phyloP scores from a whole-genome alignment of 2,888 invertebrate species.

The Stenodema calcarata region DNA sequence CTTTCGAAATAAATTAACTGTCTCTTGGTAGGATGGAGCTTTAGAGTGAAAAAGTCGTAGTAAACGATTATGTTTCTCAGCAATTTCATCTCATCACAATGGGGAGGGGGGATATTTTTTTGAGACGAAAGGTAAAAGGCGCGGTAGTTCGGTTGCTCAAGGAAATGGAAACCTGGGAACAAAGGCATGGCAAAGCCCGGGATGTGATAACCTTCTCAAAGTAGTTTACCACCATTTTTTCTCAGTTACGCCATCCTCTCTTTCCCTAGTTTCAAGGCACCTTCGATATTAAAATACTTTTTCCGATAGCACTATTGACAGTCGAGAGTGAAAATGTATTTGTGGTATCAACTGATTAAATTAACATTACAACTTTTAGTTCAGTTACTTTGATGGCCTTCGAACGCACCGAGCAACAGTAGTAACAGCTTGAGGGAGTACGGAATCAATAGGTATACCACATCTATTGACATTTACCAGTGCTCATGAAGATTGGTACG shows the following conservation, averaged over 20 bases:
- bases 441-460: too few relatives aligned
- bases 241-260: not conserved
- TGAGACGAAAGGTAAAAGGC: not conserved
- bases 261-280: not conserved
- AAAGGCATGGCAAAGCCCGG: constrained; percentile 17
- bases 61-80: constrained; percentile 44
- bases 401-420: too few relatives aligned
- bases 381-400: too few relatives aligned
- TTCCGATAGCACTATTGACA: not conserved
- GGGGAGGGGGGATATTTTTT: not conserved
- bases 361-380: too few relatives aligned
- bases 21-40: constrained; percentile 31
- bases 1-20: constrained; percentile 38
- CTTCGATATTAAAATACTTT: constrained; percentile 12
- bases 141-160: constrained; percentile 39
- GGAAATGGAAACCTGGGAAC: constrained; percentile 41
- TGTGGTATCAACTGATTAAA: too few relatives aligned
- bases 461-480: too few relatives aligned
- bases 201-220: constrained; percentile 45
- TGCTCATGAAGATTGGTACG: too few relatives aligned
- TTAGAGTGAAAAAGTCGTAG: constrained; percentile 31
- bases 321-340: too few relatives aligned
- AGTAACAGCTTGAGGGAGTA: too few relatives aligned
- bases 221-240: constrained; percentile 29
- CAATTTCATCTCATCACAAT: constrained; percentile 29